phyloP scores from a whole-genome alignment of 2,888 invertebrate genomes.

The Mermis nigrescens region DNA sequence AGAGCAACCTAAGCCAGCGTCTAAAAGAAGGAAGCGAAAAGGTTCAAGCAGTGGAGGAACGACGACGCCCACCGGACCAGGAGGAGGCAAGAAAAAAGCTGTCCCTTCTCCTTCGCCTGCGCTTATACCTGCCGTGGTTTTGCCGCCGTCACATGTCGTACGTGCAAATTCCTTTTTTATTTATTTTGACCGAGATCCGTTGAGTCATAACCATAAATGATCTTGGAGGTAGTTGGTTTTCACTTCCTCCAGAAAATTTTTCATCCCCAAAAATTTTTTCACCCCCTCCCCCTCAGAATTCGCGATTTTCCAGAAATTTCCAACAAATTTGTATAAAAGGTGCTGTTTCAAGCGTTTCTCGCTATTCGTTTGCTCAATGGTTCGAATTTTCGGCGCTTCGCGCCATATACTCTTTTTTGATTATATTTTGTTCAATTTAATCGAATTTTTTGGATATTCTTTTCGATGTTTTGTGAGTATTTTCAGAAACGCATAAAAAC shows the following conservation, averaged over 20 bases:
- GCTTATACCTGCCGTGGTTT: neutral
- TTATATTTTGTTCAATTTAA: too few relatives aligned
- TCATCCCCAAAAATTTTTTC: too few relatives aligned
- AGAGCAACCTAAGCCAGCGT: neutral
- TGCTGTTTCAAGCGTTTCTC: too few relatives aligned
- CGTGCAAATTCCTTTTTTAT: neutral
- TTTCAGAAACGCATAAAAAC: too few relatives aligned
- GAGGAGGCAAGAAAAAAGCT: constrained; percentile 8
- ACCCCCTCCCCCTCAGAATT: too few relatives aligned
- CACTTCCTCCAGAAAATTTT: neutral
- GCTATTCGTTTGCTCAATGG: too few relatives aligned
- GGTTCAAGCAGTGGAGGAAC: constrained; percentile 10
- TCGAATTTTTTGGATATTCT: too few relatives aligned
- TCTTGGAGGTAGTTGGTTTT: neutral
- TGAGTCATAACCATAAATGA: neutral
- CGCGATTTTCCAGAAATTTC: too few relatives aligned
- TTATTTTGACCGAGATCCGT: neutral
- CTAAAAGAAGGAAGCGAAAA: neutral
- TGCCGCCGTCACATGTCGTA: constrained; percentile 9
- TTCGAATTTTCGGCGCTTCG: too few relatives aligned
- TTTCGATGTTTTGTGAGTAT: too few relatives aligned
- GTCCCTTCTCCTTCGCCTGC: constrained; percentile 5
- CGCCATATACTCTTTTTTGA: too few relatives aligned
- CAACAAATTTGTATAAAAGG: too few relatives aligned
- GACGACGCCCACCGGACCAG: constrained; percentile 1